Conservation (phyloP, 30 jellyfish, hydroid and myxozoan genomes). For the Morbakka virulenta region DNA sequence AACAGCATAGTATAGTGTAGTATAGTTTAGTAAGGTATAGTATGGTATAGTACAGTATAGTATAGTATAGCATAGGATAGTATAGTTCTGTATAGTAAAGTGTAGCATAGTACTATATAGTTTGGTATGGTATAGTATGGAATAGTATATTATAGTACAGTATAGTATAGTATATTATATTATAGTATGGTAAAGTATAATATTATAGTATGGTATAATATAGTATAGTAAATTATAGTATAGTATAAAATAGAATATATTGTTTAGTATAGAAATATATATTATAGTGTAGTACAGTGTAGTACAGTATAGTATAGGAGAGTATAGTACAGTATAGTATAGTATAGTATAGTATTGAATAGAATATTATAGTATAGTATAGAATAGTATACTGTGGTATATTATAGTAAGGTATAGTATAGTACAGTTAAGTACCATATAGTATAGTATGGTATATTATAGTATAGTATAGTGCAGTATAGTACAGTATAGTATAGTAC, state of each 20-base stretch:
- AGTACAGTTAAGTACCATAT: no score
- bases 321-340: conserved; percentile 13
- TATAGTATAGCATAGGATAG: conserved; percentile 41
- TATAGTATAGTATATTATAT: no score
- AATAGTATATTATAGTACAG: no score
- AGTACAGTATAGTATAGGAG: conserved; percentile 24
- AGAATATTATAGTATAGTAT: no score
- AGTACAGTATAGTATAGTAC: not conserved
- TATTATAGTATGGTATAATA: conserved; percentile 28
- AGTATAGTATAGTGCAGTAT: no score
- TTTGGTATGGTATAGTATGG: not conserved
- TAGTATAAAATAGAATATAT: no score
- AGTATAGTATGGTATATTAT: no score
- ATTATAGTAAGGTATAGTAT: no score
- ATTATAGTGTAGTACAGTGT: conserved; percentile 12
- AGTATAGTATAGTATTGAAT: conserved; percentile 30
- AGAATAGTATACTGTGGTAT: no score
- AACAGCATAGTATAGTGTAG: no score
- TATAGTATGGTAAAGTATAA: not conserved
- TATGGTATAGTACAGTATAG: conserved; percentile 15
- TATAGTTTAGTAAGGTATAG: conserved; percentile 26
- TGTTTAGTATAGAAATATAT: no score
- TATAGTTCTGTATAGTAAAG: conserved; percentile 1
- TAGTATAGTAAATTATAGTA: no score
- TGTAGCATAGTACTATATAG: not conserved